Conservation (phyloP, 2,888 invertebrate genomes). For the Catocala fraxini region DNA sequence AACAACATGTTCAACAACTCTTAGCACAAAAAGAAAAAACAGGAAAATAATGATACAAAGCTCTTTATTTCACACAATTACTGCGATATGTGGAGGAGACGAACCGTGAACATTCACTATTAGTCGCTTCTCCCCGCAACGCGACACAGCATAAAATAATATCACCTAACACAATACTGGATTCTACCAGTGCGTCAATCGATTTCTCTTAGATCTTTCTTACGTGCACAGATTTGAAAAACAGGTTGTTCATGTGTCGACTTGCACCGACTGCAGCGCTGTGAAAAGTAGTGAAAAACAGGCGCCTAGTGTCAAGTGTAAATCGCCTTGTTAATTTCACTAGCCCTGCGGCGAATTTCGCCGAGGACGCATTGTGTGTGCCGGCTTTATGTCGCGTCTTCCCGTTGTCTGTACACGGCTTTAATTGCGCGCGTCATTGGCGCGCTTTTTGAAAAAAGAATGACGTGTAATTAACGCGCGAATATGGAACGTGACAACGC, state of each 20-base stretch:
- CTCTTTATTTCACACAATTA: slow-evolving; percentile 85
- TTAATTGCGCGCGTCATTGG: slow-evolving; percentile 88
- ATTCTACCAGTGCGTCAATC: slow-evolving; percentile 45
- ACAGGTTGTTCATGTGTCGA: slow-evolving; percentile 60
- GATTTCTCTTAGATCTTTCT: slow-evolving; percentile 36
- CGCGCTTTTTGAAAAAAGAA: slow-evolving; percentile 87
- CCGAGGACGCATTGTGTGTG: slow-evolving; percentile 86
- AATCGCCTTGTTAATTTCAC: slow-evolving; percentile 88
- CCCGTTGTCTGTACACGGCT: slow-evolving; percentile 86
- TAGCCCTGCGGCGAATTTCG: slow-evolving; percentile 87
- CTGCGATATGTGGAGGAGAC: slow-evolving; percentile 71
- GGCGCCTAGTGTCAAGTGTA: slow-evolving; percentile 85
- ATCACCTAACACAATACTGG: slow-evolving; percentile 15
- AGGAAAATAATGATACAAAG: slow-evolving; percentile 80
- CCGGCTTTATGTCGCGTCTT: slow-evolving; percentile 87
- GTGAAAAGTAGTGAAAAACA: slow-evolving; percentile 82
- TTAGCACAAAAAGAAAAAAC: slow-evolving; percentile 52
- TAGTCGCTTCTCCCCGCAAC: slow-evolving; percentile 55
- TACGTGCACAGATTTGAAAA: slow-evolving; percentile 57
- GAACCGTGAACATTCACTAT: slow-evolving; percentile 63
- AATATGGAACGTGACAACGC: slow-evolving; percentile 87
- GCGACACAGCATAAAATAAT: slow-evolving; percentile 61
- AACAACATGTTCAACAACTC: slow-evolving; percentile 48
- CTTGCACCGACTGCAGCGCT: slow-evolving; percentile 60
- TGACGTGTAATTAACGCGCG: slow-evolving; percentile 88